Evolutionary conservation across 2,797 vertebrate species (phyloP), one percentile per base, ranked within the genome.

Genomic region (Crossoptilon crossoptilon): DNA sequence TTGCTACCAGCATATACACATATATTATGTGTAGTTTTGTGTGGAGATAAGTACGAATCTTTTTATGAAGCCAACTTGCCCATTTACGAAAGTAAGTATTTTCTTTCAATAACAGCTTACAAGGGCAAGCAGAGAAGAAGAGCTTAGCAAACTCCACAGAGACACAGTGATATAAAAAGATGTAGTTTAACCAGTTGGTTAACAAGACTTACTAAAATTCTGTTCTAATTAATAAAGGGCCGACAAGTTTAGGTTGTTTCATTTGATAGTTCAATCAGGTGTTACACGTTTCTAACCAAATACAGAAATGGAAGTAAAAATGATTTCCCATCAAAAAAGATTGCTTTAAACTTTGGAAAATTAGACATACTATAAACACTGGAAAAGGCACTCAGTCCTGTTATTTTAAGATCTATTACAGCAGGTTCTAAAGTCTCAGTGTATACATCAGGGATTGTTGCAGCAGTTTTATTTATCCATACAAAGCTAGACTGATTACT

Each of bases 381-480:
- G 13, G 27, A 83, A 94, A 95, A 95, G 81, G 58, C 51, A 86
- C 71, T 87, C 59, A 75, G 26, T 59, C 39, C 49, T 66, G 31
- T 94, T 81, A 74, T 84, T 93, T 82, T 93, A 91, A 81, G 66
- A 94, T 51, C 86, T 75, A 70, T 91, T 94, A 79, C 56, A 75
- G 23, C 94, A 70, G 84, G 84, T 94, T 93, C 73, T 95, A 77
- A 87, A 93, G 66, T 39, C 70, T 94, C 18, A 23, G 59, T 89
- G 85, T 96, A 51, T 92, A 84, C 84, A 87, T 93, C 80, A 83
- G 89, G 74, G 89, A 87, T 87, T 85, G 62, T 94, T 94, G 64
- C 79, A 94, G 89, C 84, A 90, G 89, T 95, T 96, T 97, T 96
- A 94, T 97, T 97, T 97, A 91, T 95, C 96, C 91, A 53, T 70